phyloP scores from a whole-genome alignment of 2,113 vertebrate genomes.

The Recurvirostra avosetta region DNA sequence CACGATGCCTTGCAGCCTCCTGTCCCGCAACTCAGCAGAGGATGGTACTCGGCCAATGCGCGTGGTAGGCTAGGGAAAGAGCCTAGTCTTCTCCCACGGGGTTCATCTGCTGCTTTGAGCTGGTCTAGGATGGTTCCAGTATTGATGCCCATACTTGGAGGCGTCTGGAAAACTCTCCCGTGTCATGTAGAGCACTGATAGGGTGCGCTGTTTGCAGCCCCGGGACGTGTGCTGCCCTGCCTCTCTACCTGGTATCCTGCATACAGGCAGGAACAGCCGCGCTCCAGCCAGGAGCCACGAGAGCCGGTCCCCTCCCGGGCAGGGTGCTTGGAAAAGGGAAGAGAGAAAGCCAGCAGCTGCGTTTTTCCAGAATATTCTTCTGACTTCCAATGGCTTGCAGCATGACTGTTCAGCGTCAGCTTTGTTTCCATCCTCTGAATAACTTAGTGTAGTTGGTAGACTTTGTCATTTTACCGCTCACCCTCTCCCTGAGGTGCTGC shows the following conservation, averaged over 20 bases:
- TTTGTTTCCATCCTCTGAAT: neutral
- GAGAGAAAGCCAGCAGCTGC: neutral
- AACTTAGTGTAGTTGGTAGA: neutral
- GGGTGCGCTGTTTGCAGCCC: neutral
- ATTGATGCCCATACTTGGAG: neutral
- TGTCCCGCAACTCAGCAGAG: neutral
- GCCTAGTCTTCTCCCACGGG: neutral
- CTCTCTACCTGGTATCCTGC: neutral
- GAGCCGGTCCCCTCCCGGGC: accelerated
- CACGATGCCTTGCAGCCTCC: neutral
- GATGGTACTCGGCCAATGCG: neutral
- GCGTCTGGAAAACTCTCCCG: neutral
- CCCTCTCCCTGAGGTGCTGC: neutral
- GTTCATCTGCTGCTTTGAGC: neutral
- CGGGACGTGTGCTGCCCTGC: neutral
- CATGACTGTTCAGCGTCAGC: neutral
- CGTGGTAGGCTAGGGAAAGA: neutral
- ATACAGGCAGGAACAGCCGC: neutral
- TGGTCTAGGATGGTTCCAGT: neutral
- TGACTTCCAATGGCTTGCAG: neutral
- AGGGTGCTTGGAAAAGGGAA: neutral
- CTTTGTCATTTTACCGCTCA: neutral
- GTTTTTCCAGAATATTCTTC: neutral
- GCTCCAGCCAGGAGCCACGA: neutral
- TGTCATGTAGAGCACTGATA: neutral